These are phyloP conservation scores for Hylaeus anthracinus DNA, from an alignment of 1,140 invertebrate genomes.

Conservation along the genomic window DNA sequence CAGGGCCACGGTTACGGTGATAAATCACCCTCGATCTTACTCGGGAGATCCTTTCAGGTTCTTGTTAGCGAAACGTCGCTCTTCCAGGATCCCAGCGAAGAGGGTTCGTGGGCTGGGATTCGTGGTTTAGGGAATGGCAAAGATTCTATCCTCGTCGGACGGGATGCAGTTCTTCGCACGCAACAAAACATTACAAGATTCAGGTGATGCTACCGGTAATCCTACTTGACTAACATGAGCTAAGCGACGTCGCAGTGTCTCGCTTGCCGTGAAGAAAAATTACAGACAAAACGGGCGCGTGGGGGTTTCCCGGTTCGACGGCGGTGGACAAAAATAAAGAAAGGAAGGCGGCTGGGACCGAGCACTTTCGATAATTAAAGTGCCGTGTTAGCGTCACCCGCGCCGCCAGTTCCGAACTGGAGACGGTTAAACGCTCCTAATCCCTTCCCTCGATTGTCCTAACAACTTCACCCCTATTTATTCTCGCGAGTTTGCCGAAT, in stretches of 20 bases:
- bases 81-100: constrained; percentile 50
- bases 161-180: constrained; percentile 70
- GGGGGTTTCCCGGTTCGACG: neutral
- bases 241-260: constrained; percentile 68
- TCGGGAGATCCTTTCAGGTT: constrained; percentile 74
- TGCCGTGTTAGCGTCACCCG: constrained; percentile 56
- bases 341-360: constrained; percentile 24
- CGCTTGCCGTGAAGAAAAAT: constrained; percentile 67
- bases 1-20: constrained; percentile 68
- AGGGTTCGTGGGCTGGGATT: constrained; percentile 26
- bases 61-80: constrained; percentile 76
- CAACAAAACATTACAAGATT: constrained; percentile 77
- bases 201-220: constrained; percentile 73
- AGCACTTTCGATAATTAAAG: constrained; percentile 72
- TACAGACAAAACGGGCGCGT: constrained; percentile 45
- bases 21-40: constrained; percentile 77
- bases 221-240: constrained; percentile 78
- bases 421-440: constrained; percentile 48
- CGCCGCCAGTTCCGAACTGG: neutral
- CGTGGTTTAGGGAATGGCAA: constrained; percentile 10
- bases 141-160: constrained; percentile 48
- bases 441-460: constrained; percentile 58
- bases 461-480: constrained; percentile 61
- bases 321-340: constrained; percentile 32
- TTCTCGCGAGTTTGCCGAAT: constrained; percentile 61